phyloP scores from a whole-genome alignment of 2,113 vertebrate species.

The Entomyzon cyanotis region DNA sequence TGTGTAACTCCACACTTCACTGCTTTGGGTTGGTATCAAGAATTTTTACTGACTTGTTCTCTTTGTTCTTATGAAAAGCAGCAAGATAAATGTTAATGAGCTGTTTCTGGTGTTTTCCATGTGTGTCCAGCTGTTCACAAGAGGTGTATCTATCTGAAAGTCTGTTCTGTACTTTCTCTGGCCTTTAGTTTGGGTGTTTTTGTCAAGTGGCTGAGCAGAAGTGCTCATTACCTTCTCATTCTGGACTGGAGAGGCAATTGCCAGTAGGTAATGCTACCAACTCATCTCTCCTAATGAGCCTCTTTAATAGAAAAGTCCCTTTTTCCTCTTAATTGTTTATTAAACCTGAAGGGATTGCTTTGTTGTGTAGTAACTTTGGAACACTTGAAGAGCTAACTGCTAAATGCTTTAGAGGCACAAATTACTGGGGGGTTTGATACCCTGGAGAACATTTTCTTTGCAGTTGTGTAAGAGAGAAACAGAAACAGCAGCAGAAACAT shows the following conservation, averaged over 20 bases:
- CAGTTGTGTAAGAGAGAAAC: neutral
- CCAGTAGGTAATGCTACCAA: neutral
- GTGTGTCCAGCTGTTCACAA: rapidly evolving
- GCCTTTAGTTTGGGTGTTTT: neutral
- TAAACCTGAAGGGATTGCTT: neutral
- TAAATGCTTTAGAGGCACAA: neutral
- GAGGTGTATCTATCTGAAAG: rapidly evolving
- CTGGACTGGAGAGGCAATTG: neutral
- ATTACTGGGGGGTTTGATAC: neutral
- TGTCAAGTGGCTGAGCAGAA: neutral
- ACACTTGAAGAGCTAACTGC: neutral
- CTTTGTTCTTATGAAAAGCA: neutral
- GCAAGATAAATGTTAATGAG: rapidly evolving
- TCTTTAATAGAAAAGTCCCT: neutral
- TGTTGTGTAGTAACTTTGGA: neutral
- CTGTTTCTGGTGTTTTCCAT: neutral
- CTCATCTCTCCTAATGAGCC: neutral
- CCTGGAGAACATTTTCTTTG: neutral
- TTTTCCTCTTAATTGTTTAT: neutral
- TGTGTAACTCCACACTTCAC: rapidly evolving
- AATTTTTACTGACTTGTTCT: neutral
- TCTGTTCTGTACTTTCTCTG: neutral
- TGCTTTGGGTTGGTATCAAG: neutral
- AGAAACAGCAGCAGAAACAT: neutral
- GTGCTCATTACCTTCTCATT: neutral